These are phyloP conservation scores for Pangasianodon hypophthalmus DNA, from an alignment of 2,113 vertebrate genomes.

Conservation along the genomic window DNA sequence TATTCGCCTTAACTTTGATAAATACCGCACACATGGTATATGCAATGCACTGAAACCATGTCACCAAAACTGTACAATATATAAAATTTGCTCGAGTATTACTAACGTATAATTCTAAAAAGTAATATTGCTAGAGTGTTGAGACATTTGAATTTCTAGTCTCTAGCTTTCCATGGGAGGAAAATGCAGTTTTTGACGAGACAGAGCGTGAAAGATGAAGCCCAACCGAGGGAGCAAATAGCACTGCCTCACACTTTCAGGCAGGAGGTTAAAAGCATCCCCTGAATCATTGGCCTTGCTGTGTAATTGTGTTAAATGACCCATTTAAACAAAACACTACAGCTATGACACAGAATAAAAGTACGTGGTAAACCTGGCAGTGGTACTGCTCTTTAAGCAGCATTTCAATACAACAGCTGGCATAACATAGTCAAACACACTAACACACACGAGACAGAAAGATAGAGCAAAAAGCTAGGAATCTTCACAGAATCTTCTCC, in stretches of 20 bases:
- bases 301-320: constrained; percentile 51
- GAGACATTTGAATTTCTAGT: background rate
- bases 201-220: constrained; percentile 13
- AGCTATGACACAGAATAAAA: constrained; percentile 30
- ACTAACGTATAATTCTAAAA: background rate
- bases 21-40: background rate
- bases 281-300: constrained; percentile 14
- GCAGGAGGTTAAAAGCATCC: constrained; percentile 44
- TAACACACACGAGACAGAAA: background rate
- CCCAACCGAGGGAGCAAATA: constrained; percentile 11
- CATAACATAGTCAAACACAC: background rate
- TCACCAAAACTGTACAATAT: background rate
- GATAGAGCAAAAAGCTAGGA: background rate
- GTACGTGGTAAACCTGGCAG: constrained; percentile 5
- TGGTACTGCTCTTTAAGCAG: background rate
- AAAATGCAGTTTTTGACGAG: constrained; percentile 5
- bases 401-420: background rate
- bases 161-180: background rate
- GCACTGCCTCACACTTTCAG: constrained; percentile 6
- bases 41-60: background rate
- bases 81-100: background rate
- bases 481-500: background rate
- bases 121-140: background rate
- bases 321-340: constrained; percentile 40
- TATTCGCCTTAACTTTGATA: background rate